Percentiles rank a stretch among this genome's conserved stretches.
Conservation (phyloP, 2,888 invertebrate species). For the Drosophila borealis region DNA sequence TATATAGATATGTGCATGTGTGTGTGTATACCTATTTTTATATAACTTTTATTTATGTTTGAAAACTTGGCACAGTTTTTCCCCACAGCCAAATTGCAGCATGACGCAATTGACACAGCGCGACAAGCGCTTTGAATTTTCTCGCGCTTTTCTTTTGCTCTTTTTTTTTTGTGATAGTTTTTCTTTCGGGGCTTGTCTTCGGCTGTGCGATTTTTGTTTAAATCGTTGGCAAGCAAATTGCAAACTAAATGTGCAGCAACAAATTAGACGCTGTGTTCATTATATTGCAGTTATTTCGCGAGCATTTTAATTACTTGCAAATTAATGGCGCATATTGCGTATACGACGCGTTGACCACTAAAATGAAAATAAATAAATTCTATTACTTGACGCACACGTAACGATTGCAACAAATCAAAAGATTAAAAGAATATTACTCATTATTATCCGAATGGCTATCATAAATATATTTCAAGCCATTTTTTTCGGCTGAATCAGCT, state of each 20-base stretch:
- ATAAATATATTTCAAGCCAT: conserved; percentile 47
- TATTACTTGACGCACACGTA: conserved; percentile 40
- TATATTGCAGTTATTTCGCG: conserved; percentile 53
- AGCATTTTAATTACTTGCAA: conserved; percentile 75
- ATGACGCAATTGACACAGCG: conserved; percentile 75
- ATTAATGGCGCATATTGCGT: conserved; percentile 70
- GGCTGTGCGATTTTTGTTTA: conserved; percentile 26
- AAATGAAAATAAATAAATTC: conserved; percentile 15
- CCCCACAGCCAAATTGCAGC: conserved; percentile 70
- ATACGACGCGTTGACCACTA: conserved; percentile 56
- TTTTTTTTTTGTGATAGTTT: neutral
- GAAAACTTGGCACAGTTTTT: conserved; percentile 78
- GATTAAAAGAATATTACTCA: conserved; percentile 59
- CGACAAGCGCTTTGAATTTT: conserved; percentile 53
- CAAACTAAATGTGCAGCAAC: conserved; percentile 54
- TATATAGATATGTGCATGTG: neutral
- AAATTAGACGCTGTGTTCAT: conserved; percentile 43
- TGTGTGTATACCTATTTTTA: conserved; percentile 46
- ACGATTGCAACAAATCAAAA: conserved; percentile 36
- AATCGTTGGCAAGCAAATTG: conserved; percentile 63
- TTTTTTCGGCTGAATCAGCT: conserved; percentile 4
- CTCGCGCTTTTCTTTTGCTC: conserved; percentile 15
- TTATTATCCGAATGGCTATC: conserved; percentile 51
- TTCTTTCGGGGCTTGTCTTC: conserved; percentile 4
- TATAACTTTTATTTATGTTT: conserved; percentile 81